Base-by-base conservation (phyloP, 64 coral and sea anemone species). In the Acropora tenuis region DNA sequence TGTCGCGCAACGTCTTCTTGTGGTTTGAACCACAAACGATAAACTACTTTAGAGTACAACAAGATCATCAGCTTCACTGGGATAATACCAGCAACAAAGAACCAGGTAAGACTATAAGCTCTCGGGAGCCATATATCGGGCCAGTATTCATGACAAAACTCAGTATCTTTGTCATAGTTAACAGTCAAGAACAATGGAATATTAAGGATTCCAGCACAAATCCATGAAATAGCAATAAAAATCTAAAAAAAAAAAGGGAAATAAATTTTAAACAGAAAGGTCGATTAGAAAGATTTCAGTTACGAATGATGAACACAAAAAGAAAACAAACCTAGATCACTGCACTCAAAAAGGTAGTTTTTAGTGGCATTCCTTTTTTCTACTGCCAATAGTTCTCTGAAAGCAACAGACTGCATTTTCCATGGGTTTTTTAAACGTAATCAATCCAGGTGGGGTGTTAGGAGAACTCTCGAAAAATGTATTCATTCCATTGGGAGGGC, bases 111-210 rank as follows among this genome's bases (percentile, higher is more conserved):
- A 47, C 89, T 91, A 52, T 91, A 91, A 5, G 89, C 89, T 19
- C 74, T 74, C 3, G 89, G 80, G 13, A 91, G 52, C 89, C 89
- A 91, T 11, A 50, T 15, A 2, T 47, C 30, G 0, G 89, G 89
- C 89, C 89, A 91, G 12, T 77, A 20, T 67, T 91, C 78, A 47
- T 74, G 41, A 19, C 89, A 91, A 20, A 89, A 89, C 12, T 79
- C 17, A 8, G 15, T 18, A 19, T 48, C 15, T 50, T 89, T 67
- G 15, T 79, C 55, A 49, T 67, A 79, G 16, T 47, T 68, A 1
- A 79, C 41, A 9, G 75, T 78, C 41, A 89, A 15, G 55, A 79
- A 89, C 4, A 79, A 20, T 0, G 87, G 87, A 4, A 89, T 19
- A 43, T 78, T 78, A 3, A 89, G 53, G 6, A 89, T 48, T 1